Conservation (phyloP, 2,797 vertebrate genomes). For the Pteronotus mesoamericanus region DNA sequence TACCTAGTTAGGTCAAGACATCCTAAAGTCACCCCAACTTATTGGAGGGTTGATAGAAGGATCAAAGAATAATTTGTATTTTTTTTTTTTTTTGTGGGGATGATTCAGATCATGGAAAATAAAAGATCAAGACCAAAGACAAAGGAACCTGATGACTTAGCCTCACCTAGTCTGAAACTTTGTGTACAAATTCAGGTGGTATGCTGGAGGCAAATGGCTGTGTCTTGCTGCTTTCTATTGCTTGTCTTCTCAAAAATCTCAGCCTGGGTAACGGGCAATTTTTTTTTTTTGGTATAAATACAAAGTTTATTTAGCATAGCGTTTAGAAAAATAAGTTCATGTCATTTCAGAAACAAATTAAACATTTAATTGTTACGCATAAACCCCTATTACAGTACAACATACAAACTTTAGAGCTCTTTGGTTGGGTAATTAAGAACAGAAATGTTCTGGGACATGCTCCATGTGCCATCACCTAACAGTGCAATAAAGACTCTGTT, state of each 20-base stretch:
- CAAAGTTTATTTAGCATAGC: conserved; percentile 99
- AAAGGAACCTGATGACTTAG: neutral
- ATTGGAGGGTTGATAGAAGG: neutral
- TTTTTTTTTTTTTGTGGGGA: neutral
- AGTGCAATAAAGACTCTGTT: conserved; percentile 81
- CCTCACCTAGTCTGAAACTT: neutral
- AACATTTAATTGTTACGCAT: conserved; percentile 92
- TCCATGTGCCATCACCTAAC: conserved; percentile 81
- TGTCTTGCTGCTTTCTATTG: neutral
- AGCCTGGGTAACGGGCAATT: neutral
- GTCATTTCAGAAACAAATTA: conserved; percentile 99
- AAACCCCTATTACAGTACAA: conserved; percentile 90
- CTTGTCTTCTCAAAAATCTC: neutral
- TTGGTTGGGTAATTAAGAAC: conserved; percentile 93
- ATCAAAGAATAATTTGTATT: neutral
- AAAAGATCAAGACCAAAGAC: neutral
- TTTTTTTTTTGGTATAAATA: too few species aligned
- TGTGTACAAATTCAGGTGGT: neutral
- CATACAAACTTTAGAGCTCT: conserved; percentile 88
- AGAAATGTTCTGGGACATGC: conserved; percentile 85
- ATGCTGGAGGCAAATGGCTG: neutral
- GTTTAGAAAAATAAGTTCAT: conserved; percentile 99
- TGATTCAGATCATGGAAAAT: neutral
- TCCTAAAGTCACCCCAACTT: neutral
- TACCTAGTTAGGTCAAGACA: neutral